Evolutionary conservation across 2,888 invertebrate genomes (phyloP).

Genomic region (Acanthosoma haemorrhoidale): DNA sequence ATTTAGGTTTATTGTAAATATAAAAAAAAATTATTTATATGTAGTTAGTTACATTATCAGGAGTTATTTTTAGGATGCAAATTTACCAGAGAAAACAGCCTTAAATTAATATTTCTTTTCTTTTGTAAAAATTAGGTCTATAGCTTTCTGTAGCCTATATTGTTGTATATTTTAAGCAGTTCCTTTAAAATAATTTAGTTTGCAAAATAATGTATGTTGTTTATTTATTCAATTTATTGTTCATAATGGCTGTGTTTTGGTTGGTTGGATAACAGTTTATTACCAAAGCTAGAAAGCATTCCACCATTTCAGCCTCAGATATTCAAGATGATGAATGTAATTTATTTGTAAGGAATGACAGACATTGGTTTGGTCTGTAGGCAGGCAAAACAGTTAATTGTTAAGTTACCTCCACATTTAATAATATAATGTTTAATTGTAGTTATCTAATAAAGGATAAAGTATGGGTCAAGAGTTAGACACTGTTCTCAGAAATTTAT

Average conservation of each 20-base stretch:
- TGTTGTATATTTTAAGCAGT: constrained; percentile 35
- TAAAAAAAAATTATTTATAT: constrained; percentile 4
- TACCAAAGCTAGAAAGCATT: constrained; percentile 37
- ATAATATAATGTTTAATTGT: constrained; percentile 14
- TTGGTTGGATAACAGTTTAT: constrained; percentile 37
- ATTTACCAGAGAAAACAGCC: constrained; percentile 11
- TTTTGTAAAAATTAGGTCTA: constrained; percentile 9
- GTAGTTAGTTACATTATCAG: not conserved
- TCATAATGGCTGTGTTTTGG: constrained; percentile 39
- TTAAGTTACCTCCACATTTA: constrained; percentile 27
- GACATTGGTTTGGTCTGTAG: not conserved
- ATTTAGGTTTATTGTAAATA: constrained; percentile 4
- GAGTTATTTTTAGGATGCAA: not conserved
- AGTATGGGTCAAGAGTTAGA: not conserved
- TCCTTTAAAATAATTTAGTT: constrained; percentile 34
- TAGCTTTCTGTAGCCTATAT: constrained; percentile 34
- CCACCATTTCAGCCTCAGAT: constrained; percentile 30
- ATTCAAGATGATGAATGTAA: not conserved
- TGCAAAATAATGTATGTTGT: constrained; percentile 30
- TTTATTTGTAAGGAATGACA: constrained; percentile 16
- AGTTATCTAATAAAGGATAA: not conserved
- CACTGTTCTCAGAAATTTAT: not conserved
- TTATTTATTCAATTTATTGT: constrained; percentile 35
- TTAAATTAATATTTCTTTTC: constrained; percentile 10
- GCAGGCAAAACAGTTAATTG: constrained; percentile 22